phyloP scores from a whole-genome alignment of 2,113 vertebrate genomes.

The Suricata suricatta region DNA sequence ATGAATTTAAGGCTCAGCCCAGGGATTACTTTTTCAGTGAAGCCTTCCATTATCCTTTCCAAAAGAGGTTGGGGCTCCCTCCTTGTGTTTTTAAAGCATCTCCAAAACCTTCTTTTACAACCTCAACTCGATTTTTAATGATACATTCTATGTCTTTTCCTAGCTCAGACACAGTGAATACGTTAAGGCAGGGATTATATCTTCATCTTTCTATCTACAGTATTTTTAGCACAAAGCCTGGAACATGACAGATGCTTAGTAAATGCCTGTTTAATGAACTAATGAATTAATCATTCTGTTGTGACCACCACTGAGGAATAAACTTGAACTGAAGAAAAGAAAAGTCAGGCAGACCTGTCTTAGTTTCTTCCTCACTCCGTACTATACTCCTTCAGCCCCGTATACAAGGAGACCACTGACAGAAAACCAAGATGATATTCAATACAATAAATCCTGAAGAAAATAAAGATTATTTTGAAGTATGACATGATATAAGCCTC shows the following conservation, averaged over 20 bases:
- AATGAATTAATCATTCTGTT: not conserved
- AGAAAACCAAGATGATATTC: not conserved
- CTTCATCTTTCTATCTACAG: not conserved
- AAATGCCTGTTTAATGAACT: not conserved
- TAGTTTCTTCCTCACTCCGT: not conserved
- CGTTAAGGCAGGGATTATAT: not conserved
- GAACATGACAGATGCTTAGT: not conserved
- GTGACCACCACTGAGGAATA: not conserved
- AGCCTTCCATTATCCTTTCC: not conserved
- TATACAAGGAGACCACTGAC: not conserved
- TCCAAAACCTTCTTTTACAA: conserved; percentile 8
- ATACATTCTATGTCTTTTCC: not conserved
- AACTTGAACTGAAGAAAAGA: not conserved
- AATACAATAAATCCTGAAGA: not conserved
- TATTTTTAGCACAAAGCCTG: not conserved
- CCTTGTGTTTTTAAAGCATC: not conserved
- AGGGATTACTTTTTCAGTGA: not conserved
- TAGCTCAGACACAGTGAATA: not conserved
- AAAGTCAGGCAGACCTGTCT: not conserved
- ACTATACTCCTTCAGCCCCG: not conserved
- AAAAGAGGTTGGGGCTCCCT: not conserved
- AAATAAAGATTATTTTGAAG: not conserved
- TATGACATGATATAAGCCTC: not conserved
- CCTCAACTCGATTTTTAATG: conserved; percentile 26
- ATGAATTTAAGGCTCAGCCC: not conserved